Conservation (phyloP, 2,888 invertebrate genomes). For the Ypsolopha sequella region DNA sequence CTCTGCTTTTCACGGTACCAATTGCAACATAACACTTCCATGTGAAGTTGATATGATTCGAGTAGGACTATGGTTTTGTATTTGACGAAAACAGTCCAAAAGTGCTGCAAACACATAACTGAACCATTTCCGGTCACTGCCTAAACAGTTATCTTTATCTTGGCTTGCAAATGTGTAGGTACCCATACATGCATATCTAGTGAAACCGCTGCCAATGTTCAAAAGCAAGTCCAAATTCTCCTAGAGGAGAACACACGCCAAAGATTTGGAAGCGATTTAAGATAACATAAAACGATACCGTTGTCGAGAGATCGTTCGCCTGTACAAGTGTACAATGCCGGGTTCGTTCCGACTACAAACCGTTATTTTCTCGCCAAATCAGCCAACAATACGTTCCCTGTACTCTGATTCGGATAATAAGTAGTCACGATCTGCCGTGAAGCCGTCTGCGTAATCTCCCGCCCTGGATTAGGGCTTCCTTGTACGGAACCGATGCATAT, state of each 20-base stretch:
- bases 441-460: slow-evolving; percentile 52
- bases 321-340: slow-evolving; percentile 20
- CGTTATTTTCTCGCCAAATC: slow-evolving; percentile 63
- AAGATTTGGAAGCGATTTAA: slow-evolving; percentile 44
- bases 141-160: not conserved
- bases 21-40: not conserved
- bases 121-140: not conserved
- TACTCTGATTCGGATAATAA: slow-evolving; percentile 61
- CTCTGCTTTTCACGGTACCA: not conserved
- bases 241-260: slow-evolving; percentile 14
- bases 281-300: slow-evolving; percentile 54
- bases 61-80: not conserved
- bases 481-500: slow-evolving; percentile 46
- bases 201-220: slow-evolving; percentile 1
- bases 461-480: slow-evolving; percentile 50
- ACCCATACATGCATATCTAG: not conserved
- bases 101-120: too few species aligned
- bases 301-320: slow-evolving; percentile 42
- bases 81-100: too few species aligned
- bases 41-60: not conserved
- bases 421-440: slow-evolving; percentile 59
- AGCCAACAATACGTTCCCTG: slow-evolving; percentile 57
- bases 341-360: slow-evolving; percentile 14
- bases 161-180: not conserved
- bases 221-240: slow-evolving; percentile 7